phyloP scores from a whole-genome alignment of 2,888 invertebrate genomes.

The Eupeodes luniger region DNA sequence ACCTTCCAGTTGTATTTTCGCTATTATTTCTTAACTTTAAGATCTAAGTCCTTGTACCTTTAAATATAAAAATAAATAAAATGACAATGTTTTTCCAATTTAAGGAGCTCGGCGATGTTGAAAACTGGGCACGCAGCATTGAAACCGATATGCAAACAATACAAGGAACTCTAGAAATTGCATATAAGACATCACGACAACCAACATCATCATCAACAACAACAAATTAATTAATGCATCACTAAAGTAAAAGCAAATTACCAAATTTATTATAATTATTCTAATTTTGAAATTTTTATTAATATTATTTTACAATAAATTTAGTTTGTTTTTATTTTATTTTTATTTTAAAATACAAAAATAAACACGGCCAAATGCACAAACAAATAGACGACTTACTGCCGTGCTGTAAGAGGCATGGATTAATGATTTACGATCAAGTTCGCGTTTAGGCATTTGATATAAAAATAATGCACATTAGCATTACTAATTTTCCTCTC shows the following conservation, averaged over 20 bases:
- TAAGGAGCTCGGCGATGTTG: constrained; percentile 97
- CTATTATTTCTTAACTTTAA: no score
- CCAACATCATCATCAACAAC: constrained; percentile 72
- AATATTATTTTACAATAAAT: constrained; percentile 60
- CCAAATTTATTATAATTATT: constrained; percentile 75
- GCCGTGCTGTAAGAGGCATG: constrained; percentile 33
- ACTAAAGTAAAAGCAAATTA: constrained; percentile 68
- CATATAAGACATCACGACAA: constrained; percentile 91
- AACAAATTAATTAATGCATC: constrained; percentile 11
- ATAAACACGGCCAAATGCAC: constrained; percentile 55
- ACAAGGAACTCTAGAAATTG: constrained; percentile 95
- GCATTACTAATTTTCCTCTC: background rate
- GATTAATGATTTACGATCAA: constrained; percentile 37
- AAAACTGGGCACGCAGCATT: constrained; percentile 99
- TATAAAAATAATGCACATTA: constrained; percentile 55
- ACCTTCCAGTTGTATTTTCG: no score
- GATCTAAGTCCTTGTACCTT: no score
- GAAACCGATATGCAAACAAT: constrained; percentile 98
- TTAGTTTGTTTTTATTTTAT: constrained; percentile 14
- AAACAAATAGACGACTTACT: constrained; percentile 45
- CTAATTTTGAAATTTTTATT: constrained; percentile 47
- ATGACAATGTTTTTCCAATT: constrained; percentile 10
- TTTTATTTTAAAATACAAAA: constrained; percentile 51
- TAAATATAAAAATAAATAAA: no score
- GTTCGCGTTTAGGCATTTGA: constrained; percentile 36